Conservation (phyloP, 2,888 invertebrate species). For the Mamestra brassicae region DNA sequence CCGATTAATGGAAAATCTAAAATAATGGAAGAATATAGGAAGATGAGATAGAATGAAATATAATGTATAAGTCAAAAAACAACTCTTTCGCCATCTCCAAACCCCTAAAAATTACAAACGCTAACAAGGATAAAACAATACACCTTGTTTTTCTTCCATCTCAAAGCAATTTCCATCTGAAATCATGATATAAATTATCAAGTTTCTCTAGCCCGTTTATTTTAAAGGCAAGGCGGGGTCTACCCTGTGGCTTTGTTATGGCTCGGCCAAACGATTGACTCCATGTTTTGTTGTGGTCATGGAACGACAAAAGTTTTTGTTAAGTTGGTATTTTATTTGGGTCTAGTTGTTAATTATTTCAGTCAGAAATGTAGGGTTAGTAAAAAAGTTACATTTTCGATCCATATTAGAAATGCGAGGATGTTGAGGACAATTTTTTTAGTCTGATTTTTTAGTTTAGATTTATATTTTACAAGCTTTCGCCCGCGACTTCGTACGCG, state of each 20-base stretch:
- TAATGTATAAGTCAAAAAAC: too few relatives aligned
- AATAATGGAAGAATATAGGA: too few relatives aligned
- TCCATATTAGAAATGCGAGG: background rate
- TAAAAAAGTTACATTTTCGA: too few relatives aligned
- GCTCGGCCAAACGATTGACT: background rate
- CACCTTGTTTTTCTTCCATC: conserved; percentile 56
- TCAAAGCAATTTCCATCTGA: conserved; percentile 54
- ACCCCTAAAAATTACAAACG: conserved; percentile 14
- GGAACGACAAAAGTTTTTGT: background rate
- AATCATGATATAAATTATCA: conserved; percentile 40
- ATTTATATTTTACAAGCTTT: too few relatives aligned
- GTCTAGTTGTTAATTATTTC: background rate
- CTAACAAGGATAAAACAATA: conserved; percentile 33
- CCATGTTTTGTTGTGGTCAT: background rate
- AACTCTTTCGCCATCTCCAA: background rate
- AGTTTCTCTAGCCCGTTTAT: conserved; percentile 33
- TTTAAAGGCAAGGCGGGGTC: conserved; percentile 18
- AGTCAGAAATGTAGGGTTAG: background rate
- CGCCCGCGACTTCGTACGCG: too few relatives aligned
- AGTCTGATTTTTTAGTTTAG: too few relatives aligned
- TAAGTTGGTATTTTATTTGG: background rate
- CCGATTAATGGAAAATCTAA: too few relatives aligned
- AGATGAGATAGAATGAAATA: too few relatives aligned
- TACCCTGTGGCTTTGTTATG: conserved; percentile 22
- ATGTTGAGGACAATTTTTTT: too few relatives aligned